Percentiles rank a stretch among this genome's conserved stretches.
phyloP scores from a whole-genome alignment of 2,888 invertebrate genomes.

The Dicyrtoma fusca region DNA sequence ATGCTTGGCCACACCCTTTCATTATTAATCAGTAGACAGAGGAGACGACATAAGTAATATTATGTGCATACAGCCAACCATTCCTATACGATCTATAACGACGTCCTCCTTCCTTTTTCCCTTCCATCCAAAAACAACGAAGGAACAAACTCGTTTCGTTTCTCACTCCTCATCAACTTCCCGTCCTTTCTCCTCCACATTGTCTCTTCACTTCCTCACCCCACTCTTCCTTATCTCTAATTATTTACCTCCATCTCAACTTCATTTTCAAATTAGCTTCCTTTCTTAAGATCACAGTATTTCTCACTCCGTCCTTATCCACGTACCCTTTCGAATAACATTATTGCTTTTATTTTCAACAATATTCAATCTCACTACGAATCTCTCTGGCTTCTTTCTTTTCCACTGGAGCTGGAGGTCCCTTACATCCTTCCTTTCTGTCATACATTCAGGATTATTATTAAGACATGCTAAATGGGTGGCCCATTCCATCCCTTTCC shows the following conservation, averaged over 20 bases:
- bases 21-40: constrained; percentile 29
- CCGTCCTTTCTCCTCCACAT: neutral
- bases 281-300: neutral
- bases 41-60: neutral
- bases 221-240: neutral
- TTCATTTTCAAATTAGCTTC: constrained; percentile 4
- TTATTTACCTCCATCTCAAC: neutral
- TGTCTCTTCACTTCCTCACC: neutral
- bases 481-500: too few species aligned
- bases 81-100: too few species aligned
- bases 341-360: too few species aligned
- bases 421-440: too few species aligned
- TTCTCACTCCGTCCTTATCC: neutral
- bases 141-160: neutral
- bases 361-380: too few species aligned
- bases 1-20: constrained; percentile 32
- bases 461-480: too few species aligned
- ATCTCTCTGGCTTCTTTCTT: too few species aligned
- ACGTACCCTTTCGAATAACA: too few species aligned
- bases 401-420: too few species aligned
- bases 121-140: neutral
- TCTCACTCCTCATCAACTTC: constrained; percentile 8
- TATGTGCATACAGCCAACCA: too few species aligned
- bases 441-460: too few species aligned
- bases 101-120: too few species aligned